Evolutionary conservation across 2,888 invertebrate species (phyloP), one percentile per base, ranked within the genome.

Genomic region (Eudemis profundana): DNA sequence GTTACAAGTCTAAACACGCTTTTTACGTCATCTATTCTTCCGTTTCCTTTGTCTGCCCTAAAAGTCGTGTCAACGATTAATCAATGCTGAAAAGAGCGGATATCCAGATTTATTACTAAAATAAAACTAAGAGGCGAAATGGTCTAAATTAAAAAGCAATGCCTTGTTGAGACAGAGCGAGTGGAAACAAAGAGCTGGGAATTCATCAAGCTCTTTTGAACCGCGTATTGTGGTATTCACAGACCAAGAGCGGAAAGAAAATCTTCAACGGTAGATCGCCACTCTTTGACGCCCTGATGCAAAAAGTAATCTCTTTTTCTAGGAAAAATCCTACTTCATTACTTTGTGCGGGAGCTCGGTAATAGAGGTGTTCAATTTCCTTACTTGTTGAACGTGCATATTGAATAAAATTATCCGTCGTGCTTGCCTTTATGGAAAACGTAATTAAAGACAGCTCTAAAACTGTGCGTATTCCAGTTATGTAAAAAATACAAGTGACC

Each of bases 201-300:
- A 90, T 90, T 91, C 90, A 91, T 91, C 90, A 91, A 85, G 90
- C 85, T 88, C 90, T 89, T 90, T 90, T 90, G 89, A 90, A 87
- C 90, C 74, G 73, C 77, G 82, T 83, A 89, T 87, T 89, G 87
- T 89, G 87, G 75, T 72, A 87, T 86, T 87, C 88, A 84, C 79
- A 79, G 85, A 78, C 85, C 85, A 86, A 83, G 81, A 85, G 83
- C 79, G 85, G 84, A 86, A 87, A 86, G 86, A 86, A 89, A 86
- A 89, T 85, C 89, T 86, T 82, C 81, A 80, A 82, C 69, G 36
- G 81, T 77, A 82, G 85, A 89, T 89, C 86, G 86, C 87, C 85
- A 86, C 86, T 87, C 90, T 90, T 89, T 89, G 88, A 87, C 84
- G 85, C 83, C 72, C 75, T 79, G 78, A 85, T 85, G 87, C 81